Evolutionary conservation across 2,797 vertebrate genomes (phyloP).

Genomic region (Ispidina lecontei): DNA sequence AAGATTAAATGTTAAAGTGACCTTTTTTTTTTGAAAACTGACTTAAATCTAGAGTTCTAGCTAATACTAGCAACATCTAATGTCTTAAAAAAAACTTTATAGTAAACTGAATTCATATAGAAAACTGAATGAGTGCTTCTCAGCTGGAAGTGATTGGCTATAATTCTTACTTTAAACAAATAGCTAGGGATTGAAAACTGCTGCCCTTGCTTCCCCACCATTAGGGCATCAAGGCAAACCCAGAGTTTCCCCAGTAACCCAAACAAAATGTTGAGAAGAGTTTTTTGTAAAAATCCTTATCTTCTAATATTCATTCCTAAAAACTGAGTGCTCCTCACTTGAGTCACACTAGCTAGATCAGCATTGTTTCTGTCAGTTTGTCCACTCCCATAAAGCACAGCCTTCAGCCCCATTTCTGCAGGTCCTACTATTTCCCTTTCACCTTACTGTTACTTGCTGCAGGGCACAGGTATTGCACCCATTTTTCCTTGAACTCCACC

Average conservation of each 20-base stretch:
- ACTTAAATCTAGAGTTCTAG: neutral
- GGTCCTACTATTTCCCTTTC: neutral
- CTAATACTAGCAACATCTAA: neutral
- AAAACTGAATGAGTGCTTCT: neutral
- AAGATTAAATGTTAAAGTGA: neutral
- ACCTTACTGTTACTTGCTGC: constrained; percentile 20
- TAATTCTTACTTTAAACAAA: neutral
- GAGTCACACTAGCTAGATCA: neutral
- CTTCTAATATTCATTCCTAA: neutral
- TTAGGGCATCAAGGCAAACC: neutral
- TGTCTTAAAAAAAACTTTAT: neutral
- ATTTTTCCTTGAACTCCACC: constrained; percentile 18
- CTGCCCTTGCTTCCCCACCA: neutral
- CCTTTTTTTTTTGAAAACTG: neutral
- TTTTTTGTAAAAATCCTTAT: neutral
- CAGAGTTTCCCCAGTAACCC: neutral
- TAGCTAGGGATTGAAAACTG: neutral
- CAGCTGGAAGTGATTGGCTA: neutral
- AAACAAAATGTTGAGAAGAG: neutral
- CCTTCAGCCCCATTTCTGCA: neutral
- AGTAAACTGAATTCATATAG: neutral
- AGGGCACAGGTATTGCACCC: constrained; percentile 10
- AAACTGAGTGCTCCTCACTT: neutral
- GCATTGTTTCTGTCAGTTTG: neutral
- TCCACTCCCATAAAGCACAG: neutral